These are phyloP conservation scores for Damaliscus lunatus DNA, from an alignment of 2,113 vertebrate genomes.

Conservation along the genomic window DNA sequence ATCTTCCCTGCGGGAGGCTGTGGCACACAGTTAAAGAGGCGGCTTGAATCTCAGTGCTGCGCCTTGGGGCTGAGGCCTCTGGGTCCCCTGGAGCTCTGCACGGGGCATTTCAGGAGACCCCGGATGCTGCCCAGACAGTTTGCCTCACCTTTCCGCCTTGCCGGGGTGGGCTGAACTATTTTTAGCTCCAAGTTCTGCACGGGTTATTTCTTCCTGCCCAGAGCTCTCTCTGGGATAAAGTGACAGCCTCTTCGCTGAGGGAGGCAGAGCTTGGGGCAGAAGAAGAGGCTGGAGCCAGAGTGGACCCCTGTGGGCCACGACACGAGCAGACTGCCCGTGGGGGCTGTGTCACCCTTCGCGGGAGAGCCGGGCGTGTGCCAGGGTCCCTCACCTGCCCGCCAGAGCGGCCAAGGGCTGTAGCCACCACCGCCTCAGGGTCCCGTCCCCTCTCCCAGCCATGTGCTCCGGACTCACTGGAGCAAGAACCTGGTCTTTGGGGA, in stretches of 20 bases:
- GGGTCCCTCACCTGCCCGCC: background rate
- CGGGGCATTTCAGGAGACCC: background rate
- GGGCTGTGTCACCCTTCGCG: background rate
- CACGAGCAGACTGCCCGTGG: background rate
- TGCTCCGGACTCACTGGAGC: constrained; percentile 46
- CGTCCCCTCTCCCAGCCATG: background rate
- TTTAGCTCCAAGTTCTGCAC: constrained; percentile 8
- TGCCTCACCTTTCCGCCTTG: background rate
- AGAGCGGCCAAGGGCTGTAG: fast-evolving
- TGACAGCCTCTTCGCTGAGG: background rate
- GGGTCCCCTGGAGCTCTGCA: background rate
- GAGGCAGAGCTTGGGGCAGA: background rate
- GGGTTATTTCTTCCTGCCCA: background rate
- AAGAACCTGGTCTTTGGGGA: constrained; percentile 50
- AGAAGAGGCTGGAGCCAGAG: background rate
- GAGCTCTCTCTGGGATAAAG: background rate
- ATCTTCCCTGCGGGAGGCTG: fast-evolving
- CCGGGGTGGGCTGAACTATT: background rate
- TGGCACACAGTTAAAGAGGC: fast-evolving
- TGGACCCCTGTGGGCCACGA: background rate
- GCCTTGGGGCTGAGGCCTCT: background rate
- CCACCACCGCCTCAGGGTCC: fast-evolving
- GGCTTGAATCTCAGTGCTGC: background rate
- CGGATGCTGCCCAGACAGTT: background rate
- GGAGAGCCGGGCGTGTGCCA: fast-evolving